These are phyloP conservation scores for Centrocercus urophasianus DNA, from an alignment of 2,113 vertebrate species.

Conservation along the genomic window DNA sequence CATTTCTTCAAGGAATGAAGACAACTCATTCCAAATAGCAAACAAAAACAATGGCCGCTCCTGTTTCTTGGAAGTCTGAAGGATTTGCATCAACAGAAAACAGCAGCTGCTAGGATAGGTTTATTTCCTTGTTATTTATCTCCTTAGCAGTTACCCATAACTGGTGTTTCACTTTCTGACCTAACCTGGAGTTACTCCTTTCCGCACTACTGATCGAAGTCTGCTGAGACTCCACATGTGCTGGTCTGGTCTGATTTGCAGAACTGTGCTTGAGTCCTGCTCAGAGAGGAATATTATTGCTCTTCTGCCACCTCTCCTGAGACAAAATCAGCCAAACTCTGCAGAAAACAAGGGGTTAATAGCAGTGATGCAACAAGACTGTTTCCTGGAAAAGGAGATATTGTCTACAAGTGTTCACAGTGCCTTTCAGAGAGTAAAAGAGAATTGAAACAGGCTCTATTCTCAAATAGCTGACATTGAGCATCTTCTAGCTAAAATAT, in stretches of 20 bases:
- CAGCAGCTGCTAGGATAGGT: not conserved
- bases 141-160: not conserved
- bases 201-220: not conserved
- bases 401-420: not conserved
- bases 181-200: not conserved
- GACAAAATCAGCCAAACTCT: not conserved
- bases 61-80: not conserved
- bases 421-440: not conserved
- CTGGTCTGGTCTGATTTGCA: not conserved
- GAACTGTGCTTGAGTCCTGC: not conserved
- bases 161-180: not conserved
- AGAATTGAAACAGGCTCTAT: not conserved
- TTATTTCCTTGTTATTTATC: not conserved
- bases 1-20: not conserved
- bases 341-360: constrained; percentile 9
- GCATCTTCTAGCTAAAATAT: not conserved
- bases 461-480: not conserved
- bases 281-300: not conserved
- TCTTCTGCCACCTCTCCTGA: not conserved
- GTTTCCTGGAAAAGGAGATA: not conserved
- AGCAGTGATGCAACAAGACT: constrained; percentile 20
- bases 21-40: not conserved
- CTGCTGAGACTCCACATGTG: not conserved
- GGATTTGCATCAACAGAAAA: constrained; percentile 8
- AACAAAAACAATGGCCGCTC: not conserved